These are phyloP conservation scores for Diabrotica undecimpunctata DNA, from an alignment of 1,140 invertebrate genomes.

Conservation along the genomic window DNA sequence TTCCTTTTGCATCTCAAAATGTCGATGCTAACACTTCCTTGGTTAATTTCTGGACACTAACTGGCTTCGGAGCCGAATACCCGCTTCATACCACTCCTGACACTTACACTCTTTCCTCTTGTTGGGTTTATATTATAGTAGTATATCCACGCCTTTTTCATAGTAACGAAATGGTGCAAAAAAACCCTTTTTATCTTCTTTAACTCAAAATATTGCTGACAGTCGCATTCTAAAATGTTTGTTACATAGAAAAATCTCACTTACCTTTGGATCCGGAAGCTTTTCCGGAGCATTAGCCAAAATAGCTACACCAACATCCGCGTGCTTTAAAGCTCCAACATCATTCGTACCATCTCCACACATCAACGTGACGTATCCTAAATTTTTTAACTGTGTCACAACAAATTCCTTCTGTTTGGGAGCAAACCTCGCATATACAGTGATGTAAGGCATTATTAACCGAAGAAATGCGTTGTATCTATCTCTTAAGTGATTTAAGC, in stretches of 20 bases:
- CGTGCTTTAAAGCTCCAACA: constrained; percentile 99
- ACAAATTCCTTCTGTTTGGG: constrained; percentile 98
- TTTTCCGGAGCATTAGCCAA: constrained; percentile 79
- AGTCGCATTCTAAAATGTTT: no score
- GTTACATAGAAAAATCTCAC: neutral
- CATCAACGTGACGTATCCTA: constrained; percentile 93
- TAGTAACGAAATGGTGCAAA: no score
- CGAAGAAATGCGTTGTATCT: constrained; percentile 63
- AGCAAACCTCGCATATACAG: constrained; percentile 89
- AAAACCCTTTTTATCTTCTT: no score
- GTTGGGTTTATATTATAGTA: no score
- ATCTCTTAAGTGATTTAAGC: constrained; percentile 68
- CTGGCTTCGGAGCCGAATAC: no score
- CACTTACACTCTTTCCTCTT: no score
- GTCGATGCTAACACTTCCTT: no score
- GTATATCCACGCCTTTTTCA: no score
- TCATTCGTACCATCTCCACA: constrained; percentile 99
- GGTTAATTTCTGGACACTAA: no score
- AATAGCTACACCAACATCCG: constrained; percentile 76
- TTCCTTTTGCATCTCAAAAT: no score
- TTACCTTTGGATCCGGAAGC: constrained; percentile 29
- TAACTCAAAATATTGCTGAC: no score
- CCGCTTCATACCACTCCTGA: no score
- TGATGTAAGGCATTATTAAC: constrained; percentile 77
- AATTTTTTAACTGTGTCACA: constrained; percentile 80